Base-by-base conservation (phyloP, 2,113 vertebrate genomes). In the Hymenochirus boettgeri region DNA sequence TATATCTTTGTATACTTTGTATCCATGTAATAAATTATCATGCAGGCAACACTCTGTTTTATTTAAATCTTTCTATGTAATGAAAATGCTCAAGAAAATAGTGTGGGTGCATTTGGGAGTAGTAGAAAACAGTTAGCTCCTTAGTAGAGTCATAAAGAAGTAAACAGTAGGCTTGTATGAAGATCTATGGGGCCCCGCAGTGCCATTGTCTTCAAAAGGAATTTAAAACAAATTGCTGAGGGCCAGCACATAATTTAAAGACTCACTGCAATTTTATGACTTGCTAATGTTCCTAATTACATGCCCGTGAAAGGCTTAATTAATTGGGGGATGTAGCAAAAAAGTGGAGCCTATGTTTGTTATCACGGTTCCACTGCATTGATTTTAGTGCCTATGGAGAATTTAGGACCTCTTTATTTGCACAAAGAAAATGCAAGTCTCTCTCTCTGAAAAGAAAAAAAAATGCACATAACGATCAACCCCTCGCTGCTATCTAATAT, bases 401-500 rank as follows among this genome's bases (percentile, higher is more conserved):
- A 97, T 99, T 97, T 97, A 97, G 91, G 91, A 90, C 89, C 91
- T 92, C 91, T 96, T 90, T 95, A 93, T 93, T 94, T 94, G 93
- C 89, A 93, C 90, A 94, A 92, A 91, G 93, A 95, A 98, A 97
- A 94, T 93, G 93, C 93, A 91, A 96, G 91, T 92, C 92, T 94
- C 89, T 93, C 82, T 42, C 39, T 42, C 39, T 42, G 39, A 12
- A n/a, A 42, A 42, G 83, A 90, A 95, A 94, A 93, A 86, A 94
- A 94, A 87, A 90, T 84, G 84, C 86, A 93, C 93, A 97, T 98
- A 95, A 96, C 90, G 93, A 94, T 93, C 93, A 95, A 96, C 93
- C 94, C 94, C 94, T 96, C 88, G 93, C 96, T 97, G 96, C 93
- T 97, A 94, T 92, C 94, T 98, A 97, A 99, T 98, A 97, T 95